These are phyloP conservation scores for Echiichthys vipera DNA, from an alignment of 2,797 vertebrate species.

Conservation along the genomic window DNA sequence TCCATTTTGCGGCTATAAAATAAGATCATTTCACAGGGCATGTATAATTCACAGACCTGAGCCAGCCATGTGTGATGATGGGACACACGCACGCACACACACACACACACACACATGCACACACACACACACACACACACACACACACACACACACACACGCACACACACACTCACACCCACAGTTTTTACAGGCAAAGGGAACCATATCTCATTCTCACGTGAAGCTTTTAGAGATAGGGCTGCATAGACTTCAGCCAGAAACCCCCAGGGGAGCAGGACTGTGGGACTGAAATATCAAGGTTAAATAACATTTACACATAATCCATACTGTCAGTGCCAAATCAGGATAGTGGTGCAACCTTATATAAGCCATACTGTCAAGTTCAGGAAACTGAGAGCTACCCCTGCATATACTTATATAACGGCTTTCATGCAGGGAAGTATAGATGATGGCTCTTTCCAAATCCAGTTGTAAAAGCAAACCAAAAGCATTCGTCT, in stretches of 20 bases:
- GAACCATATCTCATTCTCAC: slow-evolving; percentile 69
- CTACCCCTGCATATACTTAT: slow-evolving; percentile 55
- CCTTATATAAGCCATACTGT: slow-evolving; percentile 74
- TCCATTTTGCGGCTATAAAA: slow-evolving; percentile 80
- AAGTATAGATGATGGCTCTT: slow-evolving; percentile 42
- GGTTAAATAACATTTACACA: slow-evolving; percentile 65
- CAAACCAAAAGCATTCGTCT: not conserved
- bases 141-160: slow-evolving; percentile 35
- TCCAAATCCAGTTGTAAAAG: slow-evolving; percentile 16
- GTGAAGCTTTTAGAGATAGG: slow-evolving; percentile 68
- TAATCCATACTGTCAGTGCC: slow-evolving; percentile 57
- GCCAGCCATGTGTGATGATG: slow-evolving; percentile 81
- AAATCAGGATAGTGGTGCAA: slow-evolving; percentile 63
- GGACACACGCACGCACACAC: slow-evolving; percentile 58
- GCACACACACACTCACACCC: slow-evolving; percentile 39
- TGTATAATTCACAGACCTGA: slow-evolving; percentile 86
- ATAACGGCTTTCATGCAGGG: slow-evolving; percentile 54
- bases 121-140: slow-evolving; percentile 33
- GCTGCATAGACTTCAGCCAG: slow-evolving; percentile 41
- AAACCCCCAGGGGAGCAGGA: slow-evolving; percentile 39
- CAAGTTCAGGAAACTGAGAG: slow-evolving; percentile 65
- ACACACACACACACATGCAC: slow-evolving; percentile 31
- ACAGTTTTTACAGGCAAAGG: slow-evolving; percentile 66
- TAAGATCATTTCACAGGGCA: slow-evolving; percentile 86
- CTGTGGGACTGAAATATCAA: slow-evolving; percentile 45